phyloP scores from a whole-genome alignment of 2,113 vertebrate species.

The Parus major region DNA sequence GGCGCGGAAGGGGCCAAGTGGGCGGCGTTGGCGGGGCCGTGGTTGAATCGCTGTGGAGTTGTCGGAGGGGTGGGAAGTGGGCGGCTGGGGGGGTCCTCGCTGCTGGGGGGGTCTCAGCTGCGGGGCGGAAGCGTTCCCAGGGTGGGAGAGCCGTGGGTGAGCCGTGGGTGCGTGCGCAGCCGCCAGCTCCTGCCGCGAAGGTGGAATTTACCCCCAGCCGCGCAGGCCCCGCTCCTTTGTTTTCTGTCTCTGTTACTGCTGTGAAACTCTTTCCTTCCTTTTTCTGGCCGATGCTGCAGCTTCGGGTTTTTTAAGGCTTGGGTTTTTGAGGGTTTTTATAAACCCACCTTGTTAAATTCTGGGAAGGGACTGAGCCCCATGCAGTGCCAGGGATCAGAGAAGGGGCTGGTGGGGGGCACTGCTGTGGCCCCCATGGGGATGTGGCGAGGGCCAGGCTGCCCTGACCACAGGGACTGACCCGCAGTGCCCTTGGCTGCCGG shows the following conservation, averaged over 20 bases:
- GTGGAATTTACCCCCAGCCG: constrained; percentile 68
- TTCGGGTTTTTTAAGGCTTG: neutral
- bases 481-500: neutral
- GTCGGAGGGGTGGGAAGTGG: neutral
- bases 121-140: neutral
- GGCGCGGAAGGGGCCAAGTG: rapidly evolving
- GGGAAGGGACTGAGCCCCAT: neutral
- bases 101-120: neutral
- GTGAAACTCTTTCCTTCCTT: neutral
- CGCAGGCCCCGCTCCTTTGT: constrained; percentile 53
- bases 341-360: neutral
- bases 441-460: neutral
- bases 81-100: rapidly evolving
- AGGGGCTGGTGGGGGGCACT: neutral
- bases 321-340: neutral
- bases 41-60: neutral
- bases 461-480: neutral
- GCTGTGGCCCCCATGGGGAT: rapidly evolving
- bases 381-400: neutral
- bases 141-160: constrained; percentile 15
- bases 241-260: constrained; percentile 11
- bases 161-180: constrained; percentile 18
- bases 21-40: neutral
- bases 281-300: neutral
- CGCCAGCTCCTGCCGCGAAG: constrained; percentile 10